Evolutionary conservation across 1,140 invertebrate species (phyloP).

Genomic region (Caenorhabditis briggsae): DNA sequence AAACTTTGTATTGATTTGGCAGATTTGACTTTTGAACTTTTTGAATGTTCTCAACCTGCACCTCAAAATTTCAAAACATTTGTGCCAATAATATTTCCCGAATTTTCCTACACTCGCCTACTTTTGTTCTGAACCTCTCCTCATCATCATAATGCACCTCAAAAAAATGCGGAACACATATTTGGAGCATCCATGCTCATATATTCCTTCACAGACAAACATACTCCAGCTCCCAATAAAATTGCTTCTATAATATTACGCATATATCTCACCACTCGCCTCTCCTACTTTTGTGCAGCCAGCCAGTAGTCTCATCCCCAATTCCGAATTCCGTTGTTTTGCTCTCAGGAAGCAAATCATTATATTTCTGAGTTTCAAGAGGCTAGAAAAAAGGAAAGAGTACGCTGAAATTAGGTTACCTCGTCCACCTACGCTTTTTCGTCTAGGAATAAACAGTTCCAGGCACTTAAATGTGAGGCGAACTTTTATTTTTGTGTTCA

Average conservation of each 20-base stretch:
- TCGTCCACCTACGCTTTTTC: neutral
- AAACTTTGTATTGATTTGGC: too few relatives aligned
- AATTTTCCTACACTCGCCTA: too few relatives aligned
- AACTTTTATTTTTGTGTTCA: too few relatives aligned
- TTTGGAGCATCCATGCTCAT: neutral
- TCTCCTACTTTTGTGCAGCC: neutral
- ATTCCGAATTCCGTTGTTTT: conserved; percentile 37
- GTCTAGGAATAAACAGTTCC: too few relatives aligned
- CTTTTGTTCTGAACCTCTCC: too few relatives aligned
- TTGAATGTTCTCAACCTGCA: too few relatives aligned
- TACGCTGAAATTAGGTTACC: neutral
- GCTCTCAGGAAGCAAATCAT: conserved; percentile 34
- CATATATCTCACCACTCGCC: neutral
- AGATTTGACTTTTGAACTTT: too few relatives aligned
- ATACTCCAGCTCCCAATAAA: conserved; percentile 9
- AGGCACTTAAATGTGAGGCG: too few relatives aligned
- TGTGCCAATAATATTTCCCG: too few relatives aligned
- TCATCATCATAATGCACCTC: too few relatives aligned
- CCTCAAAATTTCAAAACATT: too few relatives aligned
- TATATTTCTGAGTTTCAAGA: neutral
- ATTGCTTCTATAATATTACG: conserved; percentile 31
- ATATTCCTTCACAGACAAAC: neutral
- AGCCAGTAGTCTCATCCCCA: neutral
- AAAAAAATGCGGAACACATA: neutral
- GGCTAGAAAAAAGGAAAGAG: neutral